These are phyloP conservation scores for Ailurus styani DNA, from an alignment of 2,113 vertebrate genomes.

Conservation along the genomic window DNA sequence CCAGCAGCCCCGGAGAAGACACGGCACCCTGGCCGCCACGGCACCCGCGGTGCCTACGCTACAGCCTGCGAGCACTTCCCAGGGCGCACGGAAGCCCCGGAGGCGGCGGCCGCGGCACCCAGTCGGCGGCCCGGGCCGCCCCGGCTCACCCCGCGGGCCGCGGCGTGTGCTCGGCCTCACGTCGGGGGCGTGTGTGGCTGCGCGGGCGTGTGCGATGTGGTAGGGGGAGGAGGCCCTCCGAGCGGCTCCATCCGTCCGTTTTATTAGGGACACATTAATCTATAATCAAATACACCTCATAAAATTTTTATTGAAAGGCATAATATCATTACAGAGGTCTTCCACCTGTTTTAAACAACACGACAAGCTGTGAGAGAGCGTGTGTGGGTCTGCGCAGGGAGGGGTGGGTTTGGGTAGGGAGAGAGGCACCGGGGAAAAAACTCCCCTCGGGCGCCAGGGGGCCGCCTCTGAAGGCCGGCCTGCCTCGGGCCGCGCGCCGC, in stretches of 20 bases:
- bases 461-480: slow-evolving; percentile 8
- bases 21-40: not conserved
- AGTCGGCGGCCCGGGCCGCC: not conserved
- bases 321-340: slow-evolving; percentile 95
- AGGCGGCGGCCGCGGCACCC: not conserved
- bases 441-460: slow-evolving; percentile 56
- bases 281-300: slow-evolving; percentile 99
- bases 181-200: slow-evolving; percentile 60
- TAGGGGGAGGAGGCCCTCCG: slow-evolving; percentile 73
- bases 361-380: slow-evolving; percentile 74
- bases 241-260: slow-evolving; percentile 86
- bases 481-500: not conserved
- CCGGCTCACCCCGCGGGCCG: not conserved
- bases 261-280: slow-evolving; percentile 97
- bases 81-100: not conserved
- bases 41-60: not conserved
- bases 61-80: not conserved
- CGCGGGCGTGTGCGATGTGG: slow-evolving; percentile 51
- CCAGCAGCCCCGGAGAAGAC: not conserved
- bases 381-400: not conserved
- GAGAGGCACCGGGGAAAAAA: not conserved
- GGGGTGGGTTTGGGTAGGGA: not conserved
- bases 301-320: slow-evolving; percentile 99
- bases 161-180: slow-evolving; percentile 57
- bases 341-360: slow-evolving; percentile 90